Base-by-base conservation (phyloP, 2,888 invertebrate genomes). In the Cremastinae sp. region DNA sequence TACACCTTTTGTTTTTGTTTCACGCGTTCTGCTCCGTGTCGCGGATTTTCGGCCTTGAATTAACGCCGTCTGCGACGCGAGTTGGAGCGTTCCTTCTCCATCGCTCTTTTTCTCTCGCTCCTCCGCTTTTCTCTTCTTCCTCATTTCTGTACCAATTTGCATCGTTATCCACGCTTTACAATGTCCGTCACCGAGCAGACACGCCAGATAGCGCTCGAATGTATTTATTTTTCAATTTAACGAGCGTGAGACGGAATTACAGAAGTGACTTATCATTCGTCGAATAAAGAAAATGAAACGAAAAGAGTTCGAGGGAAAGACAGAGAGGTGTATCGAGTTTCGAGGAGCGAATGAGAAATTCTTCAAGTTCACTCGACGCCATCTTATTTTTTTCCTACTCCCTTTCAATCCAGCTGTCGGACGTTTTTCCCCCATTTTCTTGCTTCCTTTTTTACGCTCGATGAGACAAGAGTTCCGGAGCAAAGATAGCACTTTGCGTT, bases 271-370 rank as follows among this genome's bases (percentile, higher is more conserved):
- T 65, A 51, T 66, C 53, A 37, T 45, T 66, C 45, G 37, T 51
- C 8, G 9, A 37, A 49, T 1, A 37, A 20, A 39, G 0, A 64
- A 51, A 35, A 64, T 12, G 39, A 51, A 39, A n/a, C n/a, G n/a
- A n/a, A n/a, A n/a, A n/a, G n/a, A n/a, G n/a, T n/a, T n/a, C n/a
- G n/a, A n/a, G n/a, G n/a, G 8, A 5, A 35, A 45, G 18, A 37
- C 8, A 65, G 65, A 58, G 51, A 73, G 51, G 69, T n/a, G 53
- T 65, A 59, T 49, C 41, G 58, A n/a, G n/a, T n/a, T n/a, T n/a
- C 43, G 28, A 59, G 58, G 37, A 47, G 28, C 10, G 37, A 45
- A 51, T 37, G 22, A 45, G 39, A 8, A n/a, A 18, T 35, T 3
- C 41, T 20, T 22, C 10, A 43, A 62, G 62, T 47, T 62, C 16